phyloP scores from a whole-genome alignment of 2,888 invertebrate genomes.

The Entomobrya proxima region DNA sequence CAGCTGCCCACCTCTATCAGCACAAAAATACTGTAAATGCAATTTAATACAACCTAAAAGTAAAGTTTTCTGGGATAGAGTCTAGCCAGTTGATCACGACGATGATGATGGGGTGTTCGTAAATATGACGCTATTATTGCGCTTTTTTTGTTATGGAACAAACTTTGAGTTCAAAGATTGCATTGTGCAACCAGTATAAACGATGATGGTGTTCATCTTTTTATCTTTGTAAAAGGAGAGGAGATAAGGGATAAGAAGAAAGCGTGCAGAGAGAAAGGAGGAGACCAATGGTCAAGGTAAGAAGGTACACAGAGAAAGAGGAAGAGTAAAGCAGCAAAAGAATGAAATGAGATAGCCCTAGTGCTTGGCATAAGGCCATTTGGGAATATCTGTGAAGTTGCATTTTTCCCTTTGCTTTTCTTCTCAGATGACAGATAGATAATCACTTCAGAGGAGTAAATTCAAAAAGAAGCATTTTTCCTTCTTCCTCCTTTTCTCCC shows the following conservation, averaged over 20 bases:
- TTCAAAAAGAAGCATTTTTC: not conserved
- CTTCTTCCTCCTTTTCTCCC: not conserved
- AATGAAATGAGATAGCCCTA: constrained; percentile 27
- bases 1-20: not conserved
- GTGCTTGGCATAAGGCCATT: constrained; percentile 41
- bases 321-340: not conserved
- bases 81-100: not conserved
- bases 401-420: not conserved
- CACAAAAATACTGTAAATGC: not conserved
- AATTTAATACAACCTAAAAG: constrained; percentile 7
- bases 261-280: not conserved
- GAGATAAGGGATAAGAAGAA: not conserved
- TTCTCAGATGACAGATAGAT: constrained; percentile 45
- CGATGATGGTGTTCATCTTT: not conserved
- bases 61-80: not conserved
- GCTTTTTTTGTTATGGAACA: not conserved
- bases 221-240: constrained; percentile 10
- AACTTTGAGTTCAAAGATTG: constrained; percentile 2
- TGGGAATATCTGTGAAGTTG: constrained; percentile 43
- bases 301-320: not conserved
- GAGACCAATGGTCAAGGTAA: constrained; percentile 36
- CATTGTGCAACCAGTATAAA: constrained; percentile 12
- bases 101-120: too few species aligned
- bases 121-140: too few species aligned
- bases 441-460: constrained; percentile 32